phyloP scores from a whole-genome alignment of 2,113 vertebrate genomes.

The Cyprinodon variegatus region DNA sequence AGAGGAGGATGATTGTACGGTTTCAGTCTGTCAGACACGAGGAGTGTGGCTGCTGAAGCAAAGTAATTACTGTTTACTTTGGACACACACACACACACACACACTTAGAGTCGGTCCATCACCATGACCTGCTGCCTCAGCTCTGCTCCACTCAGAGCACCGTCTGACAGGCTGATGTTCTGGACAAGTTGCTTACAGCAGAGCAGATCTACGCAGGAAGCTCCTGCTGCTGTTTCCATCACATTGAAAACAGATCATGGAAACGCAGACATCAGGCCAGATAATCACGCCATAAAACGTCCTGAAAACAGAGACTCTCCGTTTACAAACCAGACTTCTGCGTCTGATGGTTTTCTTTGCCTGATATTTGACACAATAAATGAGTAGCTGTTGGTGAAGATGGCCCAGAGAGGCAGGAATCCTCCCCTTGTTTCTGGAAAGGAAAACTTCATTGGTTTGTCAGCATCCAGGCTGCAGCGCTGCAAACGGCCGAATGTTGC shows the following conservation, averaged over 20 bases:
- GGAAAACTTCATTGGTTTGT: constrained; percentile 24
- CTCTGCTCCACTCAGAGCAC: constrained; percentile 30
- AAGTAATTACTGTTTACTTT: constrained; percentile 74
- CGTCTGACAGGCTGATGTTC: constrained; percentile 13
- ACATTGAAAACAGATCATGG: neutral
- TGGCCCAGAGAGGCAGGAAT: constrained; percentile 4
- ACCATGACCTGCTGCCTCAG: constrained; percentile 52
- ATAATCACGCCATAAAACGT: neutral
- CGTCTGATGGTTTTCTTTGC: neutral
- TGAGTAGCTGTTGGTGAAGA: neutral
- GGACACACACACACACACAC: constrained; percentile 46
- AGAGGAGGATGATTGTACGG: constrained; percentile 58
- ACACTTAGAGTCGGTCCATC: constrained; percentile 18
- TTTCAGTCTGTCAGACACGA: constrained; percentile 55
- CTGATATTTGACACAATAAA: neutral
- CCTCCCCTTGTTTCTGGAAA: neutral
- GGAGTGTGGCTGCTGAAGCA: constrained; percentile 61
- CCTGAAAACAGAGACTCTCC: neutral
- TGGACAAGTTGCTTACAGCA: no score
- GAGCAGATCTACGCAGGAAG: neutral
- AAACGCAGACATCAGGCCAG: neutral
- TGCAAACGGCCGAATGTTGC: constrained; percentile 37
- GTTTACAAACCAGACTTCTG: no score
- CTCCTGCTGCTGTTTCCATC: neutral
- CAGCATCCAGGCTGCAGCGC: neutral